Conservation (phyloP, 2,888 invertebrate species). For the Spialia ferax region DNA sequence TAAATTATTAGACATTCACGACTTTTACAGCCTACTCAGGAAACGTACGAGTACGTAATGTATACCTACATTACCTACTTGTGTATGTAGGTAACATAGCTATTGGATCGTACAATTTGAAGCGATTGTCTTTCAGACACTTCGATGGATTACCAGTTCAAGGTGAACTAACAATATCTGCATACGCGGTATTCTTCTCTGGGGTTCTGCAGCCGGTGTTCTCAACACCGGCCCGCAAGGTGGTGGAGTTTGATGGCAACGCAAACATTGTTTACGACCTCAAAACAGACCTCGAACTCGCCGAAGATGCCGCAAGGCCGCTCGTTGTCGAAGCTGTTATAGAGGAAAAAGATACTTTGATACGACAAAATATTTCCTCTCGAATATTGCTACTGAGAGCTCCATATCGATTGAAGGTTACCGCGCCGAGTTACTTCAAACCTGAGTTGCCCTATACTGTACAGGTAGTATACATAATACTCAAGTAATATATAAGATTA, state of each 20-base stretch:
- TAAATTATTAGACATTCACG: background rate
- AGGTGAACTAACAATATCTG: constrained; percentile 94
- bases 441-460: constrained; percentile 95
- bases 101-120: background rate
- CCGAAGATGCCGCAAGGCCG: constrained; percentile 92
- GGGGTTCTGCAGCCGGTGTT: constrained; percentile 93
- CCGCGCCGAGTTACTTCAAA: constrained; percentile 95
- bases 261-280: constrained; percentile 92
- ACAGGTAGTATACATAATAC: constrained; percentile 80
- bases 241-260: constrained; percentile 88
- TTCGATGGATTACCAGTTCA: constrained; percentile 95
- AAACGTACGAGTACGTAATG: no score
- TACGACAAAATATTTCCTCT: constrained; percentile 92
- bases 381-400: constrained; percentile 87
- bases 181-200: constrained; percentile 94
- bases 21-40: background rate
- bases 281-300: constrained; percentile 90
- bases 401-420: constrained; percentile 89
- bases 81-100: background rate
- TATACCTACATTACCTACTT: no score
- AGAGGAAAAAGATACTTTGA: constrained; percentile 95
- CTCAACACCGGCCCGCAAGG: constrained; percentile 91
- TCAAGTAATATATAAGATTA: no score
- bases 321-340: constrained; percentile 95
- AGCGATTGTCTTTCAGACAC: constrained; percentile 83